phyloP scores from a whole-genome alignment of 2,797 vertebrate species.

The Melanotaenia pygmaea region DNA sequence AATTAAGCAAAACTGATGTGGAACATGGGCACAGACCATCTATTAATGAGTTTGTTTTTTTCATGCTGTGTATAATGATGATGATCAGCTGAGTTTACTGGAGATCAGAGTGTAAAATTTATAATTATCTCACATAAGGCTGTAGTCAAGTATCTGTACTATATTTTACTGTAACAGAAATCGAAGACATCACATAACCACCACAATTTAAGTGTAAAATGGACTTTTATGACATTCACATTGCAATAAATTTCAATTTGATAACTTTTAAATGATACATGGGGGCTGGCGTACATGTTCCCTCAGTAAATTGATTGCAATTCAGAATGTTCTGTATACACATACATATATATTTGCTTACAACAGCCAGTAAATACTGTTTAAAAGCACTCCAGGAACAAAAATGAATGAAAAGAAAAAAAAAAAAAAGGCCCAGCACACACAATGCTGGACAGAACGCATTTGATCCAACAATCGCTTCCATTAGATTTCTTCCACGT shows the following conservation, averaged over 20 bases:
- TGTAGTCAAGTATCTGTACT: not conserved
- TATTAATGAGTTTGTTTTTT: not conserved
- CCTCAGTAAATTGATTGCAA: slow-evolving; percentile 77
- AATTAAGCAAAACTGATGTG: not conserved
- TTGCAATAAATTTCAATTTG: slow-evolving; percentile 82
- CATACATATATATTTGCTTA: slow-evolving; percentile 66
- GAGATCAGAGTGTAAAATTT: not conserved
- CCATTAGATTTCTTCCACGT: slow-evolving; percentile 1
- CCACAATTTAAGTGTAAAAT: slow-evolving; percentile 72
- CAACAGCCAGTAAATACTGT: slow-evolving; percentile 78
- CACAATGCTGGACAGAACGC: slow-evolving; percentile 7
- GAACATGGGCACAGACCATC: not conserved
- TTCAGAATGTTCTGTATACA: slow-evolving; percentile 72
- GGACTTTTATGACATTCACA: slow-evolving; percentile 83
- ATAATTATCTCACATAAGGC: not conserved
- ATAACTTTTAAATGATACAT: slow-evolving; percentile 81
- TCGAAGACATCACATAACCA: slow-evolving; percentile 7
- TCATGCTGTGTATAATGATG: not conserved
- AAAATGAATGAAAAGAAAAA: slow-evolving; percentile 34
- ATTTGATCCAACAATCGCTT: slow-evolving; percentile 31
- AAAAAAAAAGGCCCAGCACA: slow-evolving; percentile 20
- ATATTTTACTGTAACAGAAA: not conserved
- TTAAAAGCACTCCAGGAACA: slow-evolving; percentile 58
- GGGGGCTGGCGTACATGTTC: slow-evolving; percentile 72
- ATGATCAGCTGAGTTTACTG: not conserved